phyloP scores from a whole-genome alignment of 2,113 vertebrate species.

The Apaloderma vittatum region DNA sequence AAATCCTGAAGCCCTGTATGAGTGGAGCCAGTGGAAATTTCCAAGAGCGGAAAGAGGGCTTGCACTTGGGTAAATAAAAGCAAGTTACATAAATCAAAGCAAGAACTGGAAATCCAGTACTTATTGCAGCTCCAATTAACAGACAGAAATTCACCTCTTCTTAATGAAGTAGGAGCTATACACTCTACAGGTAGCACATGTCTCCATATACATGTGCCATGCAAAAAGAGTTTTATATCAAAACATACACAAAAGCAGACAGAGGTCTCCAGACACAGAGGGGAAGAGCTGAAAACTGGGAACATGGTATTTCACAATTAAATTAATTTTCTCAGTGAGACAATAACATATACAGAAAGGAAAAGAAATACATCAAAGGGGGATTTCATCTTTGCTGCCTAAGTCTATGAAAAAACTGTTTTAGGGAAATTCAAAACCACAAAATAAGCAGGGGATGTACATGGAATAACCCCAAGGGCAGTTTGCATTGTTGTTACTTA shows the following conservation, averaged over 20 bases:
- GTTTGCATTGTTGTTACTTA: not conserved
- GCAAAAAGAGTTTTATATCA: not conserved
- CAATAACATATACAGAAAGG: not conserved
- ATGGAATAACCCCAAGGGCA: not conserved
- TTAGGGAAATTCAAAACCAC: conserved; percentile 54
- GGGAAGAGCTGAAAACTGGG: not conserved
- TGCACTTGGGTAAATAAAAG: not conserved
- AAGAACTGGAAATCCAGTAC: not conserved
- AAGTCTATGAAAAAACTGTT: not conserved
- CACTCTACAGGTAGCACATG: not conserved
- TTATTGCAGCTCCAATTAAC: not conserved
- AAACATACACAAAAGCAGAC: not conserved
- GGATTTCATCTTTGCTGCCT: not conserved
- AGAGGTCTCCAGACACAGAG: not conserved
- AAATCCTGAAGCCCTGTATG: not conserved
- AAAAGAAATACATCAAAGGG: not conserved
- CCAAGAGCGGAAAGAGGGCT: not conserved
- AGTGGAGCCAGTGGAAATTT: not conserved
- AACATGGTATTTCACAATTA: not conserved
- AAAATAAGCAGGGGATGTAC: conserved; percentile 29
- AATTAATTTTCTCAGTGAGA: not conserved
- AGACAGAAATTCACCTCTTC: not conserved
- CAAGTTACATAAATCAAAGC: not conserved
- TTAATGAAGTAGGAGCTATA: not conserved
- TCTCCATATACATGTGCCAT: rapidly evolving